Evolutionary conservation across 2,113 vertebrate species (phyloP).

Genomic region (Hippocampus mohnikei): DNA sequence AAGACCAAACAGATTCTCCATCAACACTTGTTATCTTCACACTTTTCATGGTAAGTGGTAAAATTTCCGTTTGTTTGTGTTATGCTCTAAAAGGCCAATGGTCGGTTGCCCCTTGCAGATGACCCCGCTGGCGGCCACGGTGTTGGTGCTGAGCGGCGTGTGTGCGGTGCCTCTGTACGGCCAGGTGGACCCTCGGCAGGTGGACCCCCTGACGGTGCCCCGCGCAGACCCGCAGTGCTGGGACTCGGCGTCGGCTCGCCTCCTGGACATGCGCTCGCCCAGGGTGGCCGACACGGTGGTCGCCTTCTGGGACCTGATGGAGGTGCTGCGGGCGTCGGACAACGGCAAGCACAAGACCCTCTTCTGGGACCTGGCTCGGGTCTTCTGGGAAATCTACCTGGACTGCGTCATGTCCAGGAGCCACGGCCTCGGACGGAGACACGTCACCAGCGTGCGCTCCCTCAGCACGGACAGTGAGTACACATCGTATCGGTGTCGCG

Average conservation of each 20-base stretch:
- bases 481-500: neutral
- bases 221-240: slow-evolving; percentile 85
- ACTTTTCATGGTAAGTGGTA: neutral
- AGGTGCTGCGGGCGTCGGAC: slow-evolving; percentile 85
- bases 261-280: slow-evolving; percentile 87
- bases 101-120: slow-evolving; percentile 47
- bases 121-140: slow-evolving; percentile 55
- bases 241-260: slow-evolving; percentile 83
- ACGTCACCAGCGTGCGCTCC: slow-evolving; percentile 56
- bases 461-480: slow-evolving; percentile 53
- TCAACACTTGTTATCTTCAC: neutral
- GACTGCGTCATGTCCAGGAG: slow-evolving; percentile 89
- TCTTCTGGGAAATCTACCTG: slow-evolving; percentile 94
- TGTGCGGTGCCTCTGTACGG: slow-evolving; percentile 55
- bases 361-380: slow-evolving; percentile 92
- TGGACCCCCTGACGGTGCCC: slow-evolving; percentile 78
- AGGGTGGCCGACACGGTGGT: slow-evolving; percentile 84
- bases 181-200: slow-evolving; percentile 73
- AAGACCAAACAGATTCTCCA: neutral
- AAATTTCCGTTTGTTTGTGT: neutral
- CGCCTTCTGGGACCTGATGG: slow-evolving; percentile 93
- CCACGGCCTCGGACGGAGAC: slow-evolving; percentile 85
- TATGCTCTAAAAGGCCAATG: neutral
- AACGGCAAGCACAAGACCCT: slow-evolving; percentile 84
- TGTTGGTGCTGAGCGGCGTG: slow-evolving; percentile 76